A percentile compares a stretch with the other conserved stretches of the same genome.
Conservation (phyloP, 2,113 vertebrate species). For the Lycaon pictus region DNA sequence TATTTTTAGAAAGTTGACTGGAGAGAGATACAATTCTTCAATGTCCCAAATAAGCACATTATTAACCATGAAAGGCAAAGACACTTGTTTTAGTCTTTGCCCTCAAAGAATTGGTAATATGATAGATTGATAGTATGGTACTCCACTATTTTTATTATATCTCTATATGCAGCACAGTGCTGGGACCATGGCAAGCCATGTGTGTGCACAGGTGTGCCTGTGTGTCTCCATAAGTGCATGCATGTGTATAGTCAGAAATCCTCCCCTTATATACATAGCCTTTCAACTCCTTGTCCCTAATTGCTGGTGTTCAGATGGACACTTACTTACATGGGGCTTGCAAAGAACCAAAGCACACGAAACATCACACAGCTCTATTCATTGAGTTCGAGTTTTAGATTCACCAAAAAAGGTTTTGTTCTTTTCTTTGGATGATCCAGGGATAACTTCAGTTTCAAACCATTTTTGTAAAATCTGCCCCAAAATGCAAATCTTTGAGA, state of each 20-base stretch:
- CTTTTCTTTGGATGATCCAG: slow-evolving; percentile 55
- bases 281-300: not conserved
- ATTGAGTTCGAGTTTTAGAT: slow-evolving; percentile 29
- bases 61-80: not conserved
- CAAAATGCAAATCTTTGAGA: slow-evolving; percentile 64
- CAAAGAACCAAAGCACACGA: slow-evolving; percentile 44
- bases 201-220: not conserved
- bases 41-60: not conserved
- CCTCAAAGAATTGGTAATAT: not conserved
- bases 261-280: not conserved
- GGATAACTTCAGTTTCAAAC: slow-evolving; percentile 47
- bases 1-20: slow-evolving; percentile 11
- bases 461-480: not conserved
- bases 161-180: not conserved
- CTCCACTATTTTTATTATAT: not conserved
- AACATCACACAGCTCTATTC: not conserved
- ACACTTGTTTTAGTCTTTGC: not conserved
- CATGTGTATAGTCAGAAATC: not conserved
- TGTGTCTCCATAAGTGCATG: not conserved
- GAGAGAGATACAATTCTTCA: slow-evolving; percentile 41
- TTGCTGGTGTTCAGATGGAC: not conserved
- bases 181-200: not conserved
- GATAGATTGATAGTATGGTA: too few species aligned
- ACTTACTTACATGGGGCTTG: not conserved
- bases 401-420: slow-evolving; percentile 27